phyloP scores from a whole-genome alignment of 2,888 invertebrate species.

The Harpagoxenus sublaevis region DNA sequence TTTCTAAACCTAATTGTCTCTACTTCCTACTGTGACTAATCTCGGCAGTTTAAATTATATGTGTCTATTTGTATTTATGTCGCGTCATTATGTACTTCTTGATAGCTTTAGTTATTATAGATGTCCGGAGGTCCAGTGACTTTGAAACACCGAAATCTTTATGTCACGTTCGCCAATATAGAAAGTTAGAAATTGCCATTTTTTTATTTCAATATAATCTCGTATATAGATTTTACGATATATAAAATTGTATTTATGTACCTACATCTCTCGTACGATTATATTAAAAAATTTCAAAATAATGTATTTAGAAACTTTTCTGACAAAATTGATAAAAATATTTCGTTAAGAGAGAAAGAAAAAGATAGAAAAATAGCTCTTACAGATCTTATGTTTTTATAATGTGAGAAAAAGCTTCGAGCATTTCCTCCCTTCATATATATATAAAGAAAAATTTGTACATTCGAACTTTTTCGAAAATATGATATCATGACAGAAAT shows the following conservation, averaged over 20 bases:
- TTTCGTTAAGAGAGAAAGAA: background rate
- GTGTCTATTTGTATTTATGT: conserved; percentile 81
- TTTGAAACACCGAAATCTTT: background rate
- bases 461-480: background rate
- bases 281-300: background rate
- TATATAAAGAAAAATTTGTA: background rate
- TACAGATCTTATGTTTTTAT: background rate
- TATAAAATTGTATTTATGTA: background rate
- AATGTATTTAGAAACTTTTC: background rate
- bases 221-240: background rate
- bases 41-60: conserved; percentile 80
- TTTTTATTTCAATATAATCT: background rate
- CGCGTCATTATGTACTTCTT: conserved; percentile 83
- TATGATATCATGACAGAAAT: background rate
- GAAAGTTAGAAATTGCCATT: background rate
- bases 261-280: background rate
- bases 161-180: background rate
- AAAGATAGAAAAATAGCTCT: background rate
- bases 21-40: conserved; percentile 71
- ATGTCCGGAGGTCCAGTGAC: conserved; percentile 67
- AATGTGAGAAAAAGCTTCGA: background rate
- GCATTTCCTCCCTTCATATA: too few species aligned
- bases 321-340: background rate
- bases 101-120: conserved; percentile 72
- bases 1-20: conserved; percentile 76